phyloP scores from a whole-genome alignment of 1,140 invertebrate species.

The Babylonia areolata region DNA sequence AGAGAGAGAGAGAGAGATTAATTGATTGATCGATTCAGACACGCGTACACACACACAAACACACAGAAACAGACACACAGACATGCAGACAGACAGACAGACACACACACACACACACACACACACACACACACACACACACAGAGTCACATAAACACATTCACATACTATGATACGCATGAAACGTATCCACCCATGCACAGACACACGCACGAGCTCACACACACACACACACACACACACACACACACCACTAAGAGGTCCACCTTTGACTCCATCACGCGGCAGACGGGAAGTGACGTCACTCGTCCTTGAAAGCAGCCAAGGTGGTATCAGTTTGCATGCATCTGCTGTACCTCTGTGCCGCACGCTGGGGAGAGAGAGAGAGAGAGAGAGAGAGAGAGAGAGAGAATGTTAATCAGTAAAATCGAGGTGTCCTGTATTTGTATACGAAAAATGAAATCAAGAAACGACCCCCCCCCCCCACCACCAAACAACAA shows the following conservation, averaged over 20 bases:
- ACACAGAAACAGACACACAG: not conserved
- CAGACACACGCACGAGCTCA: not conserved
- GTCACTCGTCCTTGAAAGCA: not conserved
- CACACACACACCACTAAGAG: not conserved
- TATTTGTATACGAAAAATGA: too few relatives aligned
- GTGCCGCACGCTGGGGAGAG: not conserved
- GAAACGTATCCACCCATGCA: not conserved
- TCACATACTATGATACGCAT: too few relatives aligned
- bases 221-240: not conserved
- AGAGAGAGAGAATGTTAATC: too few relatives aligned
- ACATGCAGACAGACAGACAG: not conserved
- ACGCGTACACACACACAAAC: not conserved
- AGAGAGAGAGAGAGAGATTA: constrained; percentile 11
- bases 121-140: not conserved
- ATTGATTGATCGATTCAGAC: too few relatives aligned
- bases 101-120: not conserved
- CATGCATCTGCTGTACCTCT: not conserved
- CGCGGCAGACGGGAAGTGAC: constrained; percentile 13
- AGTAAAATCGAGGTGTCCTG: too few relatives aligned
- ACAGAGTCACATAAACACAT: too few relatives aligned
- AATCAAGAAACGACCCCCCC: too few relatives aligned
- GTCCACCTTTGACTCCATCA: not conserved
- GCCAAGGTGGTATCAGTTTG: not conserved
- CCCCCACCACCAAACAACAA: too few relatives aligned
- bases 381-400: too few relatives aligned